A percentile compares a stretch with the other conserved stretches of the same genome.
Evolutionary conservation across 2,797 vertebrate genomes (phyloP).

Genomic region (Poecilia gillii): DNA sequence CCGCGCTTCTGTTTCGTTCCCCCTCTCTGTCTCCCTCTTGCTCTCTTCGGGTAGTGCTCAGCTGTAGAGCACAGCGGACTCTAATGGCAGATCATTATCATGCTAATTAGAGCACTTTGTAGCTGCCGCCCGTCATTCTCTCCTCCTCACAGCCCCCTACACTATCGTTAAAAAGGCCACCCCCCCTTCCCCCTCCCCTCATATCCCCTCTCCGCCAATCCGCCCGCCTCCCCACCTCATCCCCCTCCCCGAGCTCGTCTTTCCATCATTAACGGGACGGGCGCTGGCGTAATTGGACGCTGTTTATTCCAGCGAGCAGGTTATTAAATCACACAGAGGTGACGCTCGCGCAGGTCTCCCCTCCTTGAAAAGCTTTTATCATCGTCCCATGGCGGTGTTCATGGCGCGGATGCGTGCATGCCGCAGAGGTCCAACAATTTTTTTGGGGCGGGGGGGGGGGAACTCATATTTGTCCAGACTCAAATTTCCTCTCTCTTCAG

Average conservation of each 20-base stretch:
- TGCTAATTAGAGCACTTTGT: slow-evolving; percentile 85
- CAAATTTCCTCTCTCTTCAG: neutral
- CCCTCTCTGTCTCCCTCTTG: slow-evolving; percentile 28
- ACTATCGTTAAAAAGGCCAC: slow-evolving; percentile 79
- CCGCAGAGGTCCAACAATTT: neutral
- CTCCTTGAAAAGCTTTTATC: slow-evolving; percentile 67
- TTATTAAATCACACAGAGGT: slow-evolving; percentile 82
- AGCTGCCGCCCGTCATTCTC: slow-evolving; percentile 80
- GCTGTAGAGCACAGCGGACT: slow-evolving; percentile 80
- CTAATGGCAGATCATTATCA: slow-evolving; percentile 85
- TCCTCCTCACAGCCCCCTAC: slow-evolving; percentile 59
- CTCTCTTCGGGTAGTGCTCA: slow-evolving; percentile 76
- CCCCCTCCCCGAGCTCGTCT: slow-evolving; percentile 55
- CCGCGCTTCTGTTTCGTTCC: slow-evolving; percentile 45
- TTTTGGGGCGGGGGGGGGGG: neutral
- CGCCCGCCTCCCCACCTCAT: slow-evolving; percentile 38
- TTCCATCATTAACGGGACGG: slow-evolving; percentile 78
- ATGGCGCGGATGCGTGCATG: slow-evolving; percentile 17
- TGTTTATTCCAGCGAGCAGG: slow-evolving; percentile 79
- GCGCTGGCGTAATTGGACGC: slow-evolving; percentile 76
- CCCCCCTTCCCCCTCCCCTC: slow-evolving; percentile 61
- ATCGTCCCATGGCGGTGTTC: slow-evolving; percentile 65
- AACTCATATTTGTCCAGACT: neutral
- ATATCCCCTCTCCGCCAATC: slow-evolving; percentile 53
- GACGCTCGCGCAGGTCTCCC: slow-evolving; percentile 68